phyloP scores from a whole-genome alignment of 2,797 vertebrate genomes.

The Mormyrops boulengeri region DNA sequence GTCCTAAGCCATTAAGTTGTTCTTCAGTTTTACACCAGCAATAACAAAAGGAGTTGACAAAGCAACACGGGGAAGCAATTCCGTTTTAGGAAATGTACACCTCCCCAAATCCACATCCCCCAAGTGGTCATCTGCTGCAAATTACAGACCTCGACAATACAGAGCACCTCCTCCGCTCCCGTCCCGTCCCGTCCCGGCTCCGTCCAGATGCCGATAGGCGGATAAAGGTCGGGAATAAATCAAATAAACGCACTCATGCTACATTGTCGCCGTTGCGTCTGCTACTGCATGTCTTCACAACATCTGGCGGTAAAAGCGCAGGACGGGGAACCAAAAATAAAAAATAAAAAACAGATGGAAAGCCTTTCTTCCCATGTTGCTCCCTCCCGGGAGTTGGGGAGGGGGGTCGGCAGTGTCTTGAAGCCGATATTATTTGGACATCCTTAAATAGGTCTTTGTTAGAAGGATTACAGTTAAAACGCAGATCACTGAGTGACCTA shows the following conservation, averaged over 20 bases:
- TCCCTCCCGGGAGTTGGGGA: conserved; percentile 35
- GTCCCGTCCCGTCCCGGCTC: conserved; percentile 38
- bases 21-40: conserved; percentile 25
- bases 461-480: not conserved
- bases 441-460: not conserved
- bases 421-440: conserved; percentile 25
- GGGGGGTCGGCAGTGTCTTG: conserved; percentile 33
- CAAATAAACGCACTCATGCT: conserved; percentile 2
- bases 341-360: conserved; percentile 61
- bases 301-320: conserved; percentile 23
- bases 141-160: conserved; percentile 51
- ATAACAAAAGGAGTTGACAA: conserved; percentile 20
- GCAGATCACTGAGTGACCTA: conserved; percentile 23
- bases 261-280: not conserved
- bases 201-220: conserved; percentile 55
- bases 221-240: conserved; percentile 16
- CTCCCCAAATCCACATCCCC: conserved; percentile 52
- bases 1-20: not conserved
- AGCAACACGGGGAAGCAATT: conserved; percentile 34
- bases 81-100: conserved; percentile 45
- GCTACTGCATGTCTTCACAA: not conserved
- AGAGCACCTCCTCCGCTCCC: conserved; percentile 41
- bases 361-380: conserved; percentile 73
- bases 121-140: conserved; percentile 67
- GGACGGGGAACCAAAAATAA: conserved; percentile 35